phyloP scores from a whole-genome alignment of 2,888 invertebrate species.

The Icerya purchasi region DNA sequence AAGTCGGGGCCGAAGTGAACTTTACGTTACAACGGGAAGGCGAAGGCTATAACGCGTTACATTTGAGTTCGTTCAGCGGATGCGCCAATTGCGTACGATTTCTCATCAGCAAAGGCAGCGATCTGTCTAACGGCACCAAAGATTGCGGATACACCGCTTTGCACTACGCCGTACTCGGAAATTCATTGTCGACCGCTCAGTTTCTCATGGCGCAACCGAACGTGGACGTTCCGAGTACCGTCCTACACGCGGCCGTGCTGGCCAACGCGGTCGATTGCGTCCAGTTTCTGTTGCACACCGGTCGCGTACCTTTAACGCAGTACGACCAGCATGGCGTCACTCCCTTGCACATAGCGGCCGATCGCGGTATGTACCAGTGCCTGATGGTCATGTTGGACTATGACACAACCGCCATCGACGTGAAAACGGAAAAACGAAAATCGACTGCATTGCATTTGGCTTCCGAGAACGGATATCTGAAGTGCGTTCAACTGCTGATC shows the following conservation, averaged over 20 bases:
- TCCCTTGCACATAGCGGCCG: slow-evolving; percentile 59
- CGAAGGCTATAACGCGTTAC: slow-evolving; percentile 41
- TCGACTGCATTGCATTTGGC: slow-evolving; percentile 65
- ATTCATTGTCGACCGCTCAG: slow-evolving; percentile 56
- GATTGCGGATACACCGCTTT: slow-evolving; percentile 52
- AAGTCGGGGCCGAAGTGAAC: slow-evolving; percentile 44
- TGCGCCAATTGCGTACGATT: slow-evolving; percentile 44
- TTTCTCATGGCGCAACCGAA: slow-evolving; percentile 38
- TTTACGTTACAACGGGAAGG: slow-evolving; percentile 49
- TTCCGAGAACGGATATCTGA: slow-evolving; percentile 65
- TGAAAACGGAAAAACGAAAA: slow-evolving; percentile 47
- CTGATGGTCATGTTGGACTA: slow-evolving; percentile 46
- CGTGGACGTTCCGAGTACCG: slow-evolving; percentile 51
- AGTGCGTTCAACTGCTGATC: slow-evolving; percentile 53
- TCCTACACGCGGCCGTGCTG: slow-evolving; percentile 64
- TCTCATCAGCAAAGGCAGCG: slow-evolving; percentile 42
- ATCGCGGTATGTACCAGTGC: slow-evolving; percentile 40
- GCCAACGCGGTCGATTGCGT: slow-evolving; percentile 66
- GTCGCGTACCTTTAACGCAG: slow-evolving; percentile 42
- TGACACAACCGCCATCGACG: slow-evolving; percentile 46
- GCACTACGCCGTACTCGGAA: slow-evolving; percentile 76
- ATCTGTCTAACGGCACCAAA: slow-evolving; percentile 43
- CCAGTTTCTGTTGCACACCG: slow-evolving; percentile 39
- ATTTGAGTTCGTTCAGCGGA: slow-evolving; percentile 58
- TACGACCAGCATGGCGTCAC: slow-evolving; percentile 45